These are phyloP conservation scores for Platanista minor DNA, from an alignment of 2,113 vertebrate genomes.

Conservation along the genomic window DNA sequence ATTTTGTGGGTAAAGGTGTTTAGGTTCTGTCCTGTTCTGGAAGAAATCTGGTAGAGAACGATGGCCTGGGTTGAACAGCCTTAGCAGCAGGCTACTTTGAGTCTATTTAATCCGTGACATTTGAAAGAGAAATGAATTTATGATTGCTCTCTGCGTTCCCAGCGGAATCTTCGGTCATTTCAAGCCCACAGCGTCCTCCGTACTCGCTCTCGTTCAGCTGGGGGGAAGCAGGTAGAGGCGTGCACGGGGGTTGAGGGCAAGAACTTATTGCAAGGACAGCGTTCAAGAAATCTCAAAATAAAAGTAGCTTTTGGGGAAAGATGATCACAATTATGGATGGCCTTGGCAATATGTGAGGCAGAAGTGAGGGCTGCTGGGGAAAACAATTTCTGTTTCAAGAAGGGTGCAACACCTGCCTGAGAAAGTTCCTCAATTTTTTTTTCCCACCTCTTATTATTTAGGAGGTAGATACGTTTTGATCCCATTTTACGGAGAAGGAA, in stretches of 20 bases:
- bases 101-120: neutral
- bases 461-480: neutral
- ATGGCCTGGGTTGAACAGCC: neutral
- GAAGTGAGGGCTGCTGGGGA: neutral
- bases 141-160: neutral
- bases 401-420: accelerated
- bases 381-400: too few relatives aligned
- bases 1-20: accelerated
- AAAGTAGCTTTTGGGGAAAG: neutral
- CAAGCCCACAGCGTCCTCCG: accelerated
- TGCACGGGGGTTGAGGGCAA: too few relatives aligned
- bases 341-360: neutral
- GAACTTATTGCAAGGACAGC: neutral
- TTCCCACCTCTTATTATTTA: neutral
- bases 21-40: too few relatives aligned
- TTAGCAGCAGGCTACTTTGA: neutral
- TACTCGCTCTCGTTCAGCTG: neutral
- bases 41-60: neutral
- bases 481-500: neutral
- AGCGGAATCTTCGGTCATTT: neutral
- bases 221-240: neutral
- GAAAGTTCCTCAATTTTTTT: neutral
- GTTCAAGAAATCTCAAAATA: neutral
- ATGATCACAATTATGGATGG: neutral
- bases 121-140: neutral